Percentiles rank a stretch among this genome's conserved stretches.
Evolutionary conservation across 2,113 vertebrate species (phyloP).

Genomic region (Aptenodytes patagonicus): DNA sequence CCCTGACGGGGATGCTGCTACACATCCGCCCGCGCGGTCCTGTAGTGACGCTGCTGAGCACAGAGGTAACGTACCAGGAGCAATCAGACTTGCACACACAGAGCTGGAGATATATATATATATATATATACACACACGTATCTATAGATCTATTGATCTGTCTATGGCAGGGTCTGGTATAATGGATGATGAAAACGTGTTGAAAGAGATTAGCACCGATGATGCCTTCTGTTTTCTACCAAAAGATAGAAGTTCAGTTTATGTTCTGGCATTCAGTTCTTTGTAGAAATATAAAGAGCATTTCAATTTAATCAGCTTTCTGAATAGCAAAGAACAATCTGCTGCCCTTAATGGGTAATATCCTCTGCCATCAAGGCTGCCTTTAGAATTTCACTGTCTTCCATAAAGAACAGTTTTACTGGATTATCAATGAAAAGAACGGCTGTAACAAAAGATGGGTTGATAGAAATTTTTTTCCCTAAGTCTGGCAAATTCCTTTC

Average conservation of each 20-base stretch:
- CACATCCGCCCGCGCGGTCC: rapidly evolving
- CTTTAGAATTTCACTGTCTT: not conserved
- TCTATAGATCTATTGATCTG: rapidly evolving
- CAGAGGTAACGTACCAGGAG: not conserved
- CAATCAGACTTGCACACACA: not conserved
- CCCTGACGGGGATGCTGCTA: not conserved
- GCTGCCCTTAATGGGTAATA: not conserved
- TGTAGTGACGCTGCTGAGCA: not conserved
- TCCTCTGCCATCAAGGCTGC: not conserved
- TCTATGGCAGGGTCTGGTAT: not conserved
- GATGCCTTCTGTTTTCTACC: not conserved
- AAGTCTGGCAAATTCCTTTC: not conserved
- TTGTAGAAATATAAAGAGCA: not conserved
- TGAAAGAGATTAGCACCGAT: not conserved
- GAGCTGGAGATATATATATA: not conserved
- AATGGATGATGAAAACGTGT: not conserved
- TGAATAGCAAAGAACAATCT: not conserved
- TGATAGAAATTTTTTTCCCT: not conserved
- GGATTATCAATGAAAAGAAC: not conserved
- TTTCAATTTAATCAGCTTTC: not conserved
- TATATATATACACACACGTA: no score
- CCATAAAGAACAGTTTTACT: not conserved
- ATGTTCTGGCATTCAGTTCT: not conserved
- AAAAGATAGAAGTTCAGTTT: not conserved
- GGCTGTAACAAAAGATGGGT: not conserved